These are phyloP conservation scores for Platysteira castanea DNA, from an alignment of 2,113 vertebrate genomes.

Conservation along the genomic window DNA sequence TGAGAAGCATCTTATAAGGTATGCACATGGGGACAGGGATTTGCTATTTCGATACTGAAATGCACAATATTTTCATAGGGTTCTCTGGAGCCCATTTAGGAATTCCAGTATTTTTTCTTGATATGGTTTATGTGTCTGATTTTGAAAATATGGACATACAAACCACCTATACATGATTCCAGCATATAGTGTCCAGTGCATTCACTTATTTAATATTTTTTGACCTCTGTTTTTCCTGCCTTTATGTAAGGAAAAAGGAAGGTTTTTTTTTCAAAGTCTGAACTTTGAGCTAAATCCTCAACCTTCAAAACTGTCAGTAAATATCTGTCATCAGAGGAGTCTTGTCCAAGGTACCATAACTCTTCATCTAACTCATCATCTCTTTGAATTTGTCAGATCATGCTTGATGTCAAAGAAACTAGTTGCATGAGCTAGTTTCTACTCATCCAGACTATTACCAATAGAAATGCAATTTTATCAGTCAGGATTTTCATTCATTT, in stretches of 20 bases:
- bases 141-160: background rate
- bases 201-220: background rate
- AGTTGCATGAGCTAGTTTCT: background rate
- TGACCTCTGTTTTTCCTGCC: background rate
- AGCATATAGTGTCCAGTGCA: background rate
- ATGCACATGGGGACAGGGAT: background rate
- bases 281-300: background rate
- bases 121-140: background rate
- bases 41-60: background rate
- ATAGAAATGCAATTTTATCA: background rate
- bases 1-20: background rate
- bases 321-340: background rate
- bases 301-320: background rate
- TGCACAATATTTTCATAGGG: background rate
- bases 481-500: background rate
- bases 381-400: background rate
- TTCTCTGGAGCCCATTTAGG: background rate
- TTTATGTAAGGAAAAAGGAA: background rate
- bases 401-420: background rate
- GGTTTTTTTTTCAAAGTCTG: background rate
- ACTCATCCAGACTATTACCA: background rate
- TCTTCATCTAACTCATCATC: background rate
- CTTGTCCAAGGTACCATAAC: background rate
- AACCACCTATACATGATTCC: background rate
- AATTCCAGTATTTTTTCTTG: background rate